Base-by-base conservation (phyloP, 2,888 invertebrate species). In the Biston betularia region DNA sequence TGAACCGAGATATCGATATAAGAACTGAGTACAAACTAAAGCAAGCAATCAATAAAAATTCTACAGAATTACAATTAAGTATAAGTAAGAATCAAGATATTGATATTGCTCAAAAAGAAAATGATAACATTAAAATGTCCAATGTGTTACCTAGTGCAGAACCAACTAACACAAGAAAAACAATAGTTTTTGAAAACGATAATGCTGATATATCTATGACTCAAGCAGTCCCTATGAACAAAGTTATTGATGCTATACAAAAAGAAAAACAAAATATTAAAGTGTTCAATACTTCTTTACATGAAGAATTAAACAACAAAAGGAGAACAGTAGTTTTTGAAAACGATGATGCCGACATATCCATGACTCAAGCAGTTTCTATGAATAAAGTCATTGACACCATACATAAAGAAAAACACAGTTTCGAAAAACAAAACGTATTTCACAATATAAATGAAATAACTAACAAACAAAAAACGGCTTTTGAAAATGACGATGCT, bases 281-380 rank as follows among this genome's bases (percentile, higher is more conserved):
- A 14, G 56, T 38, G 12, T 33, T 12, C 5, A 50, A 56, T 14
- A 9, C 15, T 9, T 33, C 42, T 44, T 50, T 33, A n/a, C 11
- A 35, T 56, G 45, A 65, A 60, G 40, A 40, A 10, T 5, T 9
- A 7, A 44, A 8, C 35, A 35, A 40, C n/a, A 59, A 50, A 24
- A 24, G 40, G 33, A 49, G n/a, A 42, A 59, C 42, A 14, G 15
- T 56, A 14, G 35, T 46, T 14, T 56, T 71, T 5, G 63, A 64
- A 33, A 56, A 63, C 6, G 65, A 73, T 4, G 63, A 71, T n/a
- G 63, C 44, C 5, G 68, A 71, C 15, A 70, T 82, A n/a, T 82
- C 82, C 15, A 67, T 80, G 33, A 80, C 80, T 10, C 73, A 79
- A 74, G 73, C 69, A n/a, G 65, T 80, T 9, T 60, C 77, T 14